Base-by-base conservation (phyloP, 2,888 invertebrate species). In the Latrodectus hesperus region DNA sequence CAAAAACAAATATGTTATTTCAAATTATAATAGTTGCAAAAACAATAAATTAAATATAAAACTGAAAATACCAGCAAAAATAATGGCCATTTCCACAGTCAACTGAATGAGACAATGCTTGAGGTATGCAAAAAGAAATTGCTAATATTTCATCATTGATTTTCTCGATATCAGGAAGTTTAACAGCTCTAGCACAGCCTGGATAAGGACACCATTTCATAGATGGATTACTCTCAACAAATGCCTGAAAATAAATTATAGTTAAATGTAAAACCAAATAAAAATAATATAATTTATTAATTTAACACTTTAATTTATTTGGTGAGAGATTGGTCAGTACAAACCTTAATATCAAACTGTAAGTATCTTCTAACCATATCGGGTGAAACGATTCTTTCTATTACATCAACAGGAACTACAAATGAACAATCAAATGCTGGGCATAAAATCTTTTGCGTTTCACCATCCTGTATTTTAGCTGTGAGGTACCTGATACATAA, bases 151-250 rank as follows among this genome's bases (percentile, higher is more conserved):
- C 85, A 17, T 84, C 74, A 67, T 67, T 76, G 14, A 65, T 80
- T 60, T 78, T 74, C 52, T 89, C 88, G 26, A 93, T 92, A 91
- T 94, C 94, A 9, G 95, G 95, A 70, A 95, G 92, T 84, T 94
- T 92, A 1, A 95, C 95, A 11, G 95, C 95, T 89, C 94, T 92
- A 8, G 94, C 94, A 92, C 95, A 95, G 14, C 94, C 95, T 52
- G 95, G 94, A 90, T 93, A 94, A 5, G 95, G 95, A 91, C 95
- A 95, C 95, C 95, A 95, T 92, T 95, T 95, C 90, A 95, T 95
- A 90, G 93, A 93, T 88, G 94, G 94, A 91, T 95, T 95, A 89
- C 94, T 94, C 90, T 95, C 95, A 70, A 95, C 95, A 92, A 95
- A 95, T 8, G 95, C 95, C 94, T 95, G 90, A 65, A 51, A 71